A percentile compares a stretch with the other conserved stretches of the same genome.
phyloP scores from a whole-genome alignment of 2,113 vertebrate genomes.

The Saguinus midas region DNA sequence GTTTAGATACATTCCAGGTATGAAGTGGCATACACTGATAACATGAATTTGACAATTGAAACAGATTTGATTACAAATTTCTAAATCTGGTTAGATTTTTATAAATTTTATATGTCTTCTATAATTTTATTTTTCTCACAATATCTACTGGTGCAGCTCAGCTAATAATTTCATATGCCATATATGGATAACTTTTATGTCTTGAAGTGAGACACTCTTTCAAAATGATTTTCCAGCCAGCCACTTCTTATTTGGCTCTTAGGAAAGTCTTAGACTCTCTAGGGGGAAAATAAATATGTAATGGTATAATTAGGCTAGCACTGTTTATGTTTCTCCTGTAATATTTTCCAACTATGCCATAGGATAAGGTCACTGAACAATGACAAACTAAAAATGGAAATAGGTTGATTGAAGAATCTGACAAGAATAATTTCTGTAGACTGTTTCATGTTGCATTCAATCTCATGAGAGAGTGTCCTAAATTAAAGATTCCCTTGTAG shows the following conservation, averaged over 20 bases:
- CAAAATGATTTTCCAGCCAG: slow-evolving; percentile 53
- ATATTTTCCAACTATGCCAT: slow-evolving; percentile 27
- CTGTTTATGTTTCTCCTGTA: slow-evolving; percentile 26
- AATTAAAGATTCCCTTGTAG: not conserved
- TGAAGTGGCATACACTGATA: not conserved
- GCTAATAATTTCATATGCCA: not conserved
- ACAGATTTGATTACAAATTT: not conserved
- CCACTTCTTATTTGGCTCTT: not conserved
- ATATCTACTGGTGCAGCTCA: not conserved
- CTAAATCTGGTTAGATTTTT: not conserved
- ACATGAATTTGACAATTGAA: not conserved
- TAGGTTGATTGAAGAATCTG: not conserved
- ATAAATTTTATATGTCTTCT: not conserved
- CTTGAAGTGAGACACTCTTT: slow-evolving; percentile 32
- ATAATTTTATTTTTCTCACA: slow-evolving; percentile 4
- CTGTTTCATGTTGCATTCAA: not conserved
- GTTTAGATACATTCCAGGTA: not conserved
- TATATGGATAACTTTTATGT: not conserved
- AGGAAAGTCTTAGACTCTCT: not conserved
- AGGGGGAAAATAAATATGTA: slow-evolving; percentile 30
- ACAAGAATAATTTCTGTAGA: not conserved
- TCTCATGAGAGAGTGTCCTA: not conserved
- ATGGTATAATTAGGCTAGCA: not conserved
- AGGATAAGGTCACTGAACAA: slow-evolving; percentile 54
- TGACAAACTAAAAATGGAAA: slow-evolving; percentile 19